Conservation (phyloP, 2,888 invertebrate genomes). For the Iphiclides podalirius region DNA sequence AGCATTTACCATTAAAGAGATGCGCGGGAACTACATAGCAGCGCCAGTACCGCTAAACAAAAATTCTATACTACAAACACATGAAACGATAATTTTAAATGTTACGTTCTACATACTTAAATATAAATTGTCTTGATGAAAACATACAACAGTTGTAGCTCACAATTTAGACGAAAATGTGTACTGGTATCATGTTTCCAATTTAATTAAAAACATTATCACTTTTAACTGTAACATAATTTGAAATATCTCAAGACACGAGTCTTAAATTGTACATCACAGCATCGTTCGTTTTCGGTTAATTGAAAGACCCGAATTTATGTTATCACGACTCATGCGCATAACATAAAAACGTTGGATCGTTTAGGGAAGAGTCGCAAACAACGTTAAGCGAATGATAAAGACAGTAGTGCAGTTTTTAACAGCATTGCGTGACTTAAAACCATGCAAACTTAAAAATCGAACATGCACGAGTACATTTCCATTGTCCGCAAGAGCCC, state of each 20-base stretch:
- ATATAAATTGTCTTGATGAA: not conserved
- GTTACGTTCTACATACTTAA: not conserved
- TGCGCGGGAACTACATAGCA: slow-evolving; percentile 28
- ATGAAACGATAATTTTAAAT: not conserved
- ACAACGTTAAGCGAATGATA: slow-evolving; percentile 14
- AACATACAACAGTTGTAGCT: too few species aligned
- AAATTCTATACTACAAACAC: not conserved
- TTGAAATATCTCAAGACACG: too few species aligned
- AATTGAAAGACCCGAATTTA: slow-evolving; percentile 16
- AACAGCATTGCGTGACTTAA: slow-evolving; percentile 21
- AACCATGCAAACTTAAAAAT: not conserved
- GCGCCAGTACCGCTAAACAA: slow-evolving; percentile 24
- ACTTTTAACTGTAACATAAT: slow-evolving; percentile 9
- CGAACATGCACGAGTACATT: slow-evolving; percentile 8
- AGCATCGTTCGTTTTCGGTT: slow-evolving; percentile 8
- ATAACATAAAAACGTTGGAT: slow-evolving; percentile 15
- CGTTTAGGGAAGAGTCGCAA: slow-evolving; percentile 10
- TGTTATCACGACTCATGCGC: slow-evolving; percentile 13
- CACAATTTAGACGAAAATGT: not conserved
- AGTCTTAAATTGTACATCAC: too few species aligned
- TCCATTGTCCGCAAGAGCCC: slow-evolving; percentile 12
- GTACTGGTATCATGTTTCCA: not conserved
- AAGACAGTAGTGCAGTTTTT: slow-evolving; percentile 8
- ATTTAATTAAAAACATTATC: slow-evolving; percentile 7
- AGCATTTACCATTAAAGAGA: slow-evolving; percentile 34